Evolutionary conservation across 2,797 vertebrate species (phyloP).

Genomic region (Euthynnus affinis): DNA sequence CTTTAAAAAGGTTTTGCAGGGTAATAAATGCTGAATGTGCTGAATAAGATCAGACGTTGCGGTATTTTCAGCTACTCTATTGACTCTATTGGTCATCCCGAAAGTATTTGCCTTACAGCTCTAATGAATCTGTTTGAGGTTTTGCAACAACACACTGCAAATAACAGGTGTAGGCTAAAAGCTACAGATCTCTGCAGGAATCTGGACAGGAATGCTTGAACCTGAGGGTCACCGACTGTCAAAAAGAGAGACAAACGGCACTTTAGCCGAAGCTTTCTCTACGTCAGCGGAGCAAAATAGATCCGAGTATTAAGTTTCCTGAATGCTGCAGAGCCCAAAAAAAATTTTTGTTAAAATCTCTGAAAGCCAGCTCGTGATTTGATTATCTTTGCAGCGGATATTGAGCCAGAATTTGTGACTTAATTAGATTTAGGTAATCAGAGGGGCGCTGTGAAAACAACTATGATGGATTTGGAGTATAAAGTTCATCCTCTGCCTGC

Average conservation of each 20-base stretch:
- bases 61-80: neutral
- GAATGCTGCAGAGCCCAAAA: neutral
- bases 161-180: constrained; percentile 42
- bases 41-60: no score
- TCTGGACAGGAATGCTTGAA: constrained; percentile 17
- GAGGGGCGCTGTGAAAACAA: constrained; percentile 15
- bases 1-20: no score
- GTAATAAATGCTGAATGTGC: no score
- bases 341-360: neutral
- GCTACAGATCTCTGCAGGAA: constrained; percentile 38
- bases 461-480: constrained; percentile 15
- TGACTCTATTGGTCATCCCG: neutral
- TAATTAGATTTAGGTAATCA: constrained; percentile 25
- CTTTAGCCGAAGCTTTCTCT: constrained; percentile 10
- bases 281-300: constrained; percentile 4
- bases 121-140: constrained; percentile 18
- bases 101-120: constrained; percentile 9
- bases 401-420: neutral
- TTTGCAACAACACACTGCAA: constrained; percentile 26
- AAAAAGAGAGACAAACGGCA: constrained; percentile 11
- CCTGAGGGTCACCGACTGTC: constrained; percentile 14
- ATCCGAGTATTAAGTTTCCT: constrained; percentile 23
- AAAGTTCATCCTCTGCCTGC: neutral
- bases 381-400: constrained; percentile 14
- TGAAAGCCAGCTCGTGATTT: neutral